Evolutionary conservation across 2,797 vertebrate species (phyloP).

Genomic region (Gorsachius magnificus): DNA sequence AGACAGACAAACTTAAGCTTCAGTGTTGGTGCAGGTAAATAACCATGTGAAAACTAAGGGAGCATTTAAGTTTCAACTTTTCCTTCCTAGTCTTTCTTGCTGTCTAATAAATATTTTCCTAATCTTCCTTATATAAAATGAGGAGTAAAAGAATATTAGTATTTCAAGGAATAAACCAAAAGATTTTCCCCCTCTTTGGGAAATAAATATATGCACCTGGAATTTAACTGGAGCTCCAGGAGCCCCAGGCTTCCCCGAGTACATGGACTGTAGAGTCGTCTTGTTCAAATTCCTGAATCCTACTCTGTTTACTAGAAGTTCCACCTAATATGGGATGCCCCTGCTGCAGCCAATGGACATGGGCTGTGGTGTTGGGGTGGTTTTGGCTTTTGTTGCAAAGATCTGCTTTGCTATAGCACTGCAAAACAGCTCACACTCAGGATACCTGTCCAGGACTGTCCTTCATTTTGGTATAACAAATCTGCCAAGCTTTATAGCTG

Average conservation of each 20-base stretch:
- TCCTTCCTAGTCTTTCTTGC: slow-evolving; percentile 36
- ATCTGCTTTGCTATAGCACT: background rate
- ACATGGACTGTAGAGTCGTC: background rate
- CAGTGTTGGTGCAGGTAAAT: background rate
- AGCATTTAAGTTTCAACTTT: slow-evolving; percentile 6
- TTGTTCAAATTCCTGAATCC: background rate
- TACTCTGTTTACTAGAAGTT: background rate
- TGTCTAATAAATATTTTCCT: slow-evolving; percentile 47
- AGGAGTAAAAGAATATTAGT: background rate
- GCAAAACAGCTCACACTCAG: fast-evolving
- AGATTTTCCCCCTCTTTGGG: background rate
- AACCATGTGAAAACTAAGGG: slow-evolving; percentile 16
- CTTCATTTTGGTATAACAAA: background rate
- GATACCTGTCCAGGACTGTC: background rate
- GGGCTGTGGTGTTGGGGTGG: too few relatives aligned
- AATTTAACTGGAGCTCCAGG: background rate
- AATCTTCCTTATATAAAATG: slow-evolving; percentile 33
- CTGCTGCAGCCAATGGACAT: background rate
- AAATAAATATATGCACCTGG: background rate
- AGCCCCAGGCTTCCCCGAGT: background rate
- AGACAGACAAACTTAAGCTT: slow-evolving; percentile 44
- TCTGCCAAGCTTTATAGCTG: background rate
- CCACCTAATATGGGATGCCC: background rate
- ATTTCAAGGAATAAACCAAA: background rate
- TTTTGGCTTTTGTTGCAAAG: background rate